Conservation (phyloP, 1,140 invertebrate species). For the Drosophila sproati region DNA sequence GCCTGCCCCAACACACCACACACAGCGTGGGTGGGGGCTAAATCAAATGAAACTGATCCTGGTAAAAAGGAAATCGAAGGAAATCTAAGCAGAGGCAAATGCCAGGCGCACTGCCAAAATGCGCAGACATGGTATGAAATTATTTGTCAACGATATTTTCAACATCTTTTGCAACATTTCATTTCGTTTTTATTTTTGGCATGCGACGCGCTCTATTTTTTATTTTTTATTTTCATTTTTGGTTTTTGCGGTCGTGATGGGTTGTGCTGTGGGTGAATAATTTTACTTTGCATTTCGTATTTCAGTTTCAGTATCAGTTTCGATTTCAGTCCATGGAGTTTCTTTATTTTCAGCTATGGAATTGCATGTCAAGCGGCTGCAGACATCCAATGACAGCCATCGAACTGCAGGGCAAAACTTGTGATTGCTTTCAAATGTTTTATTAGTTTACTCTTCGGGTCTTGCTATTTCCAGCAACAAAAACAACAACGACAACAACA, state of each 20-base stretch:
- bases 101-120: slow-evolving; percentile 40
- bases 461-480: neutral
- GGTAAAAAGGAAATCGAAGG: slow-evolving; percentile 55
- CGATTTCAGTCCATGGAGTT: slow-evolving; percentile 6
- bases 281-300: slow-evolving; percentile 53
- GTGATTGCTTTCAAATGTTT: slow-evolving; percentile 80
- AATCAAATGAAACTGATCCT: slow-evolving; percentile 79
- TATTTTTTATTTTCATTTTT: slow-evolving; percentile 52
- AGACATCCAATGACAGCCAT: slow-evolving; percentile 77
- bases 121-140: slow-evolving; percentile 80
- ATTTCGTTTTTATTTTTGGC: slow-evolving; percentile 71
- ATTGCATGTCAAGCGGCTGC: slow-evolving; percentile 49
- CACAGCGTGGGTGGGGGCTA: slow-evolving; percentile 12
- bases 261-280: neutral
- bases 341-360: slow-evolving; percentile 18
- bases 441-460: slow-evolving; percentile 62
- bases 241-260: slow-evolving; percentile 30
- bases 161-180: slow-evolving; percentile 81
- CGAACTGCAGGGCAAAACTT: slow-evolving; percentile 64
- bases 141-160: slow-evolving; percentile 82
- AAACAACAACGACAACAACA: neutral
- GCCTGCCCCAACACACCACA: neutral
- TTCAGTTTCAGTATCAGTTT: slow-evolving; percentile 40
- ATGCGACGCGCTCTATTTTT: slow-evolving; percentile 21
- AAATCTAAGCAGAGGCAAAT: slow-evolving; percentile 36